Evolutionary conservation across 2,113 vertebrate genomes (phyloP), one percentile per base, ranked within the genome.

Genomic region (Dunckerocampus dactyliophorus): DNA sequence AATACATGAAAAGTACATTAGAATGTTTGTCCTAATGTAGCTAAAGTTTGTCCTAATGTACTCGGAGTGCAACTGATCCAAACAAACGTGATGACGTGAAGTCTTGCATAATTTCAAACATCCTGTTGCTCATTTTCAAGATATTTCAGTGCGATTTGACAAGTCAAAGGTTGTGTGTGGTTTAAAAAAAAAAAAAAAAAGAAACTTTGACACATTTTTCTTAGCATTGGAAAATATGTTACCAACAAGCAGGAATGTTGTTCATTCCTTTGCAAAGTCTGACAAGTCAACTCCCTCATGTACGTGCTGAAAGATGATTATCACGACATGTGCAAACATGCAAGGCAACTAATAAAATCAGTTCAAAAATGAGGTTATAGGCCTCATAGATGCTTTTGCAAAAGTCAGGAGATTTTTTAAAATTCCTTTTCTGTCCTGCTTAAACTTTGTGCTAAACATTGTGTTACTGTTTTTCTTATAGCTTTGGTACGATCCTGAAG

Each of bases 201-300:
- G 45, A 37, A 37, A 39, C 47, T 49, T 20, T 52, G 8, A 60
- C 46, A 14, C 16, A 51, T 17, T 56, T 48, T 62, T 22, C 24
- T 56, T 21, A n/a, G 57, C 24, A 37, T 42, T 28, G 65, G 3
- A 55, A 55, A 39, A 20, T 34, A 28, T n/a, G 17, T 55, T 54
- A 28, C 24, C 16, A 53, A 22, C 16, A 53, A 20, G 34, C 20
- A 24, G 67, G 71, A 56, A 47, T 37, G 13, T 19, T 37, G 20
- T 39, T 49, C 65, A 45, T 63, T 60, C 12, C 42, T 13, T 20
- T 14, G 54, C 54, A 56, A 42, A 56, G 34, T 37, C 53, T 55
- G 53, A 55, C 53, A 55, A 19, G 53, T 21, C 54, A 42, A 14
- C 11, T 31, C 7, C 4, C 14, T 53, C 8, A 14, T 21, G 51